Evolutionary conservation across 2,888 invertebrate genomes (phyloP), one percentile per base, ranked within the genome.

Genomic region (Habroteleia sp.): DNA sequence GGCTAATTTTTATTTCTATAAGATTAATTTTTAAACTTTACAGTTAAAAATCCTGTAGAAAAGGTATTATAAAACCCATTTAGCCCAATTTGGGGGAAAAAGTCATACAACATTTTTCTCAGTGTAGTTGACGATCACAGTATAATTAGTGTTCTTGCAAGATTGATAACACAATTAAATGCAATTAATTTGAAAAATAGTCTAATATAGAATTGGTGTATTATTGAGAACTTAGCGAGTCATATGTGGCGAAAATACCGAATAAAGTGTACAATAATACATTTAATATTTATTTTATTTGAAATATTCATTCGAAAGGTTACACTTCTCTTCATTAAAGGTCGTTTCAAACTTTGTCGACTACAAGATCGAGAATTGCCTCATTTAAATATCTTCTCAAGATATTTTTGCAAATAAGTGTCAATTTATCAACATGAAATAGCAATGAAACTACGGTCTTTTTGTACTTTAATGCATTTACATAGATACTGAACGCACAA

Each of bases 211-310:
- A 4, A 10, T 11, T 13, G 11, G 31, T 56, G 4, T 7, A 52
- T 52, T 39, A 35, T 14, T 50, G 50, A 11, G 35, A 20, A n/a
- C 6, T 13, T 25, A n/a, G 5, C 29, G 27, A 41, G 41, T 14
- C 11, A 27, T 11, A 8, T 10, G 31, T 7, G 10, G 27, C 23
- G 7, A 11, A 60, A 35, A 44, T 23, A 25, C 44, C 35, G 41
- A 20, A 33, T 44, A 20, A 20, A 33, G 25, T 25, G 2, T 35
- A 56, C 42, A 27, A 48, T 35, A 29, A 62, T 27, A 39, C 62
- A 29, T 27, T 35, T 62, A 48, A 48, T 48, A 56, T 56, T 42
- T 27, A 11, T 62, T 48, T 46, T 10, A 62, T 62, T 48, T 20
- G 39, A 48, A 10, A 62, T 10, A 29, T 48, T 23, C 7, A 16